Conservation (phyloP, 2,113 vertebrate genomes). For the Brachyhypopomus occidentalis region DNA sequence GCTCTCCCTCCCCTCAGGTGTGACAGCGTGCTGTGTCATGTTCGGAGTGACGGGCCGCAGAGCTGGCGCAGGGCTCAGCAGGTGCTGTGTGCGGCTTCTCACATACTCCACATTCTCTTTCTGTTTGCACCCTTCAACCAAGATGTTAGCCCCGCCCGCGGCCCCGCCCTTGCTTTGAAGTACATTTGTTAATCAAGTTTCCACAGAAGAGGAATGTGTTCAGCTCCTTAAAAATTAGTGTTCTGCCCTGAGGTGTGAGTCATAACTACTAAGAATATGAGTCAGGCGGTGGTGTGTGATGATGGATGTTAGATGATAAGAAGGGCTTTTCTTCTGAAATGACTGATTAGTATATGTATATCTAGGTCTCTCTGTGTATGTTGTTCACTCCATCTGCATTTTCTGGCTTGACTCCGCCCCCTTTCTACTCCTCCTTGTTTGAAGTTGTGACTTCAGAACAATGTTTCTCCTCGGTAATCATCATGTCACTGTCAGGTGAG, state of each 20-base stretch:
- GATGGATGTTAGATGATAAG: slow-evolving; percentile 14
- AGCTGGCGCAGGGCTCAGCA: not conserved
- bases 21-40: not conserved
- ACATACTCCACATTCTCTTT: slow-evolving; percentile 17
- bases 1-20: not conserved
- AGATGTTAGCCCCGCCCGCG: slow-evolving; percentile 22
- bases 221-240: slow-evolving; percentile 27
- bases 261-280: slow-evolving; percentile 22
- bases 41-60: not conserved
- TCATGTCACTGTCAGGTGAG: slow-evolving; percentile 49
- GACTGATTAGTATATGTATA: not conserved
- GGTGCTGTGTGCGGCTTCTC: not conserved
- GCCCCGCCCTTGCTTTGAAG: slow-evolving; percentile 24
- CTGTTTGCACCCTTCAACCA: not conserved
- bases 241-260: slow-evolving; percentile 28
- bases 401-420: not conserved
- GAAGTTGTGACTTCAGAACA: slow-evolving; percentile 36
- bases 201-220: slow-evolving; percentile 25
- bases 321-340: not conserved
- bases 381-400: not conserved
- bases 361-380: not conserved
- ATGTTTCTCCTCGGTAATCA: slow-evolving; percentile 49
- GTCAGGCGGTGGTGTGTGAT: slow-evolving; percentile 25
- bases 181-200: slow-evolving; percentile 21
- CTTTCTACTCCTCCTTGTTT: slow-evolving; percentile 14